Evolutionary conservation across 2,888 invertebrate species (phyloP).

Genomic region (Nebria brevicollis): DNA sequence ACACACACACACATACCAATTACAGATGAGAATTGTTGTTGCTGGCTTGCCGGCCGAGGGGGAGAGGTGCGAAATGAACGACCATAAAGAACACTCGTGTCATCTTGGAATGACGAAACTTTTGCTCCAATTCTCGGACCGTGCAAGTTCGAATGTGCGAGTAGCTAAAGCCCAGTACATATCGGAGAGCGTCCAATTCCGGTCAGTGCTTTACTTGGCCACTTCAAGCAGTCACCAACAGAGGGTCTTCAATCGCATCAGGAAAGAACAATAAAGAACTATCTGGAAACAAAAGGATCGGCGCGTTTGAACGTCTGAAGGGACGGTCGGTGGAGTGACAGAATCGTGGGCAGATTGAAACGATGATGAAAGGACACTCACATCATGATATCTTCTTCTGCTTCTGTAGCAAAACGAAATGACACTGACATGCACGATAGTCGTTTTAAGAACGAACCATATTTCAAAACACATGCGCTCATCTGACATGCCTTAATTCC

Average conservation of each 20-base stretch:
- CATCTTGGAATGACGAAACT: slow-evolving; percentile 69
- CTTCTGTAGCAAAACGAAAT: not conserved
- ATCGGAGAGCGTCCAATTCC: slow-evolving; percentile 3
- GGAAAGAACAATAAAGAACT: slow-evolving; percentile 49
- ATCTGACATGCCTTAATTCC: not conserved
- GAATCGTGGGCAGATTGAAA: not conserved
- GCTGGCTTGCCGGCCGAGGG: slow-evolving; percentile 51
- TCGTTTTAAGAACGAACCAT: not conserved
- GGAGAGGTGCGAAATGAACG: slow-evolving; percentile 50
- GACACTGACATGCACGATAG: not conserved
- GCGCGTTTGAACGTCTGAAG: not conserved
- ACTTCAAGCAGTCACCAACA: slow-evolving; percentile 27
- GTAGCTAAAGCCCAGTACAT: not conserved
- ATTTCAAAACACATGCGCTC: not conserved
- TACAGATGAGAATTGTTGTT: slow-evolving; percentile 20
- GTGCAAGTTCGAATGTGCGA: not conserved
- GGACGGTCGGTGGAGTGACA: not conserved
- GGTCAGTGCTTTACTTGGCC: slow-evolving; percentile 28
- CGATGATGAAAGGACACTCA: too few species aligned
- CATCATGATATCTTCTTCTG: not conserved
- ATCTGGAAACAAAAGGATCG: slow-evolving; percentile 49
- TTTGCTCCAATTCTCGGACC: slow-evolving; percentile 62
- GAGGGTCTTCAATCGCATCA: slow-evolving; percentile 41
- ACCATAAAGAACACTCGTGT: slow-evolving; percentile 71
- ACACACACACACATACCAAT: not conserved